These are phyloP conservation scores for Chionomys nivalis DNA, from an alignment of 2,113 vertebrate species.

Conservation along the genomic window DNA sequence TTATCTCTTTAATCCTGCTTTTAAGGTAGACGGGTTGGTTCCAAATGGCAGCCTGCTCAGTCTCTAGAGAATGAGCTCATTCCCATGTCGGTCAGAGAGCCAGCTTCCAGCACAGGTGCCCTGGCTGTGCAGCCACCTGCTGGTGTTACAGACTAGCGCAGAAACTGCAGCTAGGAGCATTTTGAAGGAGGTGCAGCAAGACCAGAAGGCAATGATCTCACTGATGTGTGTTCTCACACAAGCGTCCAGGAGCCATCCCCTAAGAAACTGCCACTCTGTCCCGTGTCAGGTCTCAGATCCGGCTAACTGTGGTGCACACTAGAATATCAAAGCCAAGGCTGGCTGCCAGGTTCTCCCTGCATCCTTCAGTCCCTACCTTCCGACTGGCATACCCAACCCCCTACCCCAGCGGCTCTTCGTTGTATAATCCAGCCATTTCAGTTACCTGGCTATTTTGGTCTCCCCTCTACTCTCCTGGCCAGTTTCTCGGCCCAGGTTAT, in stretches of 20 bases:
- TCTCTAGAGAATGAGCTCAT: background rate
- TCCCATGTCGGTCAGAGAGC: background rate
- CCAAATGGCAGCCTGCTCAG: background rate
- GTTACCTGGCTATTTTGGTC: background rate
- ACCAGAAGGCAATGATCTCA: background rate
- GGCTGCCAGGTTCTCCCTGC: background rate
- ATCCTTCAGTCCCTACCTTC: background rate
- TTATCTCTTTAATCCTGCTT: constrained; percentile 51
- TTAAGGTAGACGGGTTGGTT: background rate
- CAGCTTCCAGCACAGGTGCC: background rate
- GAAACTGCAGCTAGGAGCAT: background rate
- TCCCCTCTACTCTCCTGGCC: background rate
- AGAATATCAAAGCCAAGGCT: background rate
- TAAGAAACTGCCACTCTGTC: background rate
- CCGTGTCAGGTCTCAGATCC: background rate
- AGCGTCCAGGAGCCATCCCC: background rate
- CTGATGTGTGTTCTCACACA: background rate
- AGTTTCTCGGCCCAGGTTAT: background rate
- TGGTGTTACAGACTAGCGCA: background rate
- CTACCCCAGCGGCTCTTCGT: background rate
- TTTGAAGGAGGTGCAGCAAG: background rate
- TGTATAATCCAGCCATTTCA: background rate
- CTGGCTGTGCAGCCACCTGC: background rate
- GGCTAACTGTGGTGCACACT: background rate
- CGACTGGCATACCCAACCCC: background rate